These are phyloP conservation scores for Oreochromis mossambicus DNA, from an alignment of 2,797 vertebrate species.

Conservation along the genomic window DNA sequence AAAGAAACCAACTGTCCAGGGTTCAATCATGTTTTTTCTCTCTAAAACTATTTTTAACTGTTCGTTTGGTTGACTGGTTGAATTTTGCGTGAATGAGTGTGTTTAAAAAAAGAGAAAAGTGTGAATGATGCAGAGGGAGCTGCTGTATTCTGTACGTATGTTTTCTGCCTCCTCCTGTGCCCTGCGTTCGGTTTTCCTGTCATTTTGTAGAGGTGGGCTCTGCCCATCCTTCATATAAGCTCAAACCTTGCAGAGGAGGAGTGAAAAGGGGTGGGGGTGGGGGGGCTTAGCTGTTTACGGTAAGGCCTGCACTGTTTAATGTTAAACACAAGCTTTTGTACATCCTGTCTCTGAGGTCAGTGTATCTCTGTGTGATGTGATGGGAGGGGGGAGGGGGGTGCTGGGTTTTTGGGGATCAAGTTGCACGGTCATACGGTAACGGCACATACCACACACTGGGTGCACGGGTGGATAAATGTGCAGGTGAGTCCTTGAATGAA, in stretches of 20 bases:
- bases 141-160: conserved; percentile 49
- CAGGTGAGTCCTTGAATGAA: conserved; percentile 34
- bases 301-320: conserved; percentile 69
- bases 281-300: conserved; percentile 57
- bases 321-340: conserved; percentile 75
- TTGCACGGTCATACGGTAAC: conserved; percentile 24
- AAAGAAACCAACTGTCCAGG: conserved; percentile 76
- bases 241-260: conserved; percentile 26
- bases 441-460: conserved; percentile 54
- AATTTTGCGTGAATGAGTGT: conserved; percentile 27
- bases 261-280: background rate
- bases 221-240: conserved; percentile 31
- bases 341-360: conserved; percentile 62
- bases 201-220: conserved; percentile 31
- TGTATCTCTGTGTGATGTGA: conserved; percentile 39
- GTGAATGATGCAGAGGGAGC: conserved; percentile 46
- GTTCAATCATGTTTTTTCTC: conserved; percentile 62
- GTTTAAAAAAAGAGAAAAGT: background rate
- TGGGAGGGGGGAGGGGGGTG: background rate
- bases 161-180: conserved; percentile 19
- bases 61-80: conserved; percentile 49
- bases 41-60: conserved; percentile 47
- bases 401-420: background rate
- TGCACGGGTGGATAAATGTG: conserved; percentile 50
- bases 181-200: conserved; percentile 36